Evolutionary conservation across 2,797 vertebrate genomes (phyloP).

Genomic region (Sylvilagus floridanus): DNA sequence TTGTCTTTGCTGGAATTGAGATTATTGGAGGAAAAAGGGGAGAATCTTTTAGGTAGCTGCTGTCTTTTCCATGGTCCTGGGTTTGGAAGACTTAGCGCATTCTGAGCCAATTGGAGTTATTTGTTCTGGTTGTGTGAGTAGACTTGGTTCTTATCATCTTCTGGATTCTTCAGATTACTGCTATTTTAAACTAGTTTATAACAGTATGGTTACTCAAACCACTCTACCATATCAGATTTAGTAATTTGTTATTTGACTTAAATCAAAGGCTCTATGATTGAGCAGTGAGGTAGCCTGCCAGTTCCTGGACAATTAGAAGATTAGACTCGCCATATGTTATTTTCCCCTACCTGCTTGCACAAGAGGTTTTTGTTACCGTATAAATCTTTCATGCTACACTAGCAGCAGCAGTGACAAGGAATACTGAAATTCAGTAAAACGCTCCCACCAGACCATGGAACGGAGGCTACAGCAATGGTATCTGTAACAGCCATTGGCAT

Average conservation of each 20-base stretch:
- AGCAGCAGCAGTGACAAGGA: constrained; percentile 9
- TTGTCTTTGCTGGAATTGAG: constrained; percentile 7
- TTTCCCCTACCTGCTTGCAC: constrained; percentile 59
- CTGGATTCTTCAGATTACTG: constrained; percentile 53
- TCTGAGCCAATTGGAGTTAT: constrained; percentile 23
- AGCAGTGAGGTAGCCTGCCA: constrained; percentile 59
- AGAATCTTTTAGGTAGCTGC: neutral
- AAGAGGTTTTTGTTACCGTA: constrained; percentile 69
- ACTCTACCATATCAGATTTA: constrained; percentile 70
- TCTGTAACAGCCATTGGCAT: neutral
- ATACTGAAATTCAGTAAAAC: constrained; percentile 68
- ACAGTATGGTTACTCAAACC: constrained; percentile 13
- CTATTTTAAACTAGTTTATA: constrained; percentile 55
- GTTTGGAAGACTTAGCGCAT: constrained; percentile 32
- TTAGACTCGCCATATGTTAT: constrained; percentile 50
- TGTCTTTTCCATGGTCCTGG: constrained; percentile 32
- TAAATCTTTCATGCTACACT: constrained; percentile 58
- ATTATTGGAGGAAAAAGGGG: neutral
- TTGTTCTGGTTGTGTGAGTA: constrained; percentile 49
- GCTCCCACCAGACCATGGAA: constrained; percentile 14
- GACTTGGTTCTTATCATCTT: constrained; percentile 66
- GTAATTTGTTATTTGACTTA: constrained; percentile 40
- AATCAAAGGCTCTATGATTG: constrained; percentile 68
- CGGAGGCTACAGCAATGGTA: neutral
- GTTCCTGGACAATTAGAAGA: constrained; percentile 70